These are phyloP conservation scores for Polymixis flavicincta DNA, from an alignment of 2,888 invertebrate species.

Conservation along the genomic window DNA sequence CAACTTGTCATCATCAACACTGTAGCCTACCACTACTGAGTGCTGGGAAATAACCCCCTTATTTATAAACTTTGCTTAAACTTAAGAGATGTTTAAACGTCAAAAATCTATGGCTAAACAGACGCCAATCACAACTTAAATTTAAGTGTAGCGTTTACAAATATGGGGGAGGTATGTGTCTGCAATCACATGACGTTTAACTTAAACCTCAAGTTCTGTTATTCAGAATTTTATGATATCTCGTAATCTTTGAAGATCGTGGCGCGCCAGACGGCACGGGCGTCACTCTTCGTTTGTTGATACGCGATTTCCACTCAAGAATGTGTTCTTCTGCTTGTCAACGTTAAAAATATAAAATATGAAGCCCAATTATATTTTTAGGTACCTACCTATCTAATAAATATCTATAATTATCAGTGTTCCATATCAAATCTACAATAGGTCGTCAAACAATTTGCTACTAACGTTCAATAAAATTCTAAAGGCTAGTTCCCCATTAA, in stretches of 20 bases:
- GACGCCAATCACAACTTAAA: too few relatives aligned
- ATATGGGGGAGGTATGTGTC: too few relatives aligned
- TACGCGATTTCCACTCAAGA: neutral
- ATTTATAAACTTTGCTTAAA: too few relatives aligned
- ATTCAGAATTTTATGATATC: neutral
- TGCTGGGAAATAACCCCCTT: neutral
- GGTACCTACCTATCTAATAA: neutral
- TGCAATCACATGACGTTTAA: neutral
- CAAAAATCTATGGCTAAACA: too few relatives aligned
- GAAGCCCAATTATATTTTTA: neutral
- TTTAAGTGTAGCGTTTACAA: too few relatives aligned
- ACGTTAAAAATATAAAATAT: neutral
- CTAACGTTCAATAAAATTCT: neutral
- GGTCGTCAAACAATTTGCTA: conserved; percentile 10
- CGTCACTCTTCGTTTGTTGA: neutral
- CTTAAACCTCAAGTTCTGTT: neutral
- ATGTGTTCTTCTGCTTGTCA: too few relatives aligned
- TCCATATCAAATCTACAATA: conserved; percentile 20
- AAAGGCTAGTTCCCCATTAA: neutral
- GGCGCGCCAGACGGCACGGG: too few relatives aligned
- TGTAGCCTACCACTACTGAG: neutral
- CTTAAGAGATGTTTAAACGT: too few relatives aligned
- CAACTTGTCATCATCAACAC: neutral
- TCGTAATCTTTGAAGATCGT: neutral
- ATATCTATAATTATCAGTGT: neutral